A percentile compares a stretch with the other conserved stretches of the same genome.
Evolutionary conservation across 2,113 vertebrate genomes (phyloP).

Genomic region (Cichladusa arquata): DNA sequence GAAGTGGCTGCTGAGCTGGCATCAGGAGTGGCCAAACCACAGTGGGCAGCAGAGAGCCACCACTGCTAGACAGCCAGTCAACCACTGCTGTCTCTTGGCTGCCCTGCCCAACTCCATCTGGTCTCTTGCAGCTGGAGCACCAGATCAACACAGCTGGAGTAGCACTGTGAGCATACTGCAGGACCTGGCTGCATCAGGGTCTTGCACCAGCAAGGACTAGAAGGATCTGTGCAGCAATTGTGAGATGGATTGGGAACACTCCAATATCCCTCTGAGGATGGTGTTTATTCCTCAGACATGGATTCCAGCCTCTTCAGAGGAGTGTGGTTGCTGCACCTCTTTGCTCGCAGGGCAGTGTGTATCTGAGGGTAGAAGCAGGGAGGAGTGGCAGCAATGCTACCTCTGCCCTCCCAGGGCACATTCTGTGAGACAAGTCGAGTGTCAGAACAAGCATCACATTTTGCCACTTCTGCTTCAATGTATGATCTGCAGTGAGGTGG

Average conservation of each 20-base stretch:
- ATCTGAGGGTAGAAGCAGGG: rapidly evolving
- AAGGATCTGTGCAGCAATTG: not conserved
- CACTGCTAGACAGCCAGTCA: rapidly evolving
- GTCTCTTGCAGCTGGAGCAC: not conserved
- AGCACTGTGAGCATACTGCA: not conserved
- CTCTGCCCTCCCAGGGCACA: not conserved
- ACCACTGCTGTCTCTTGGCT: not conserved
- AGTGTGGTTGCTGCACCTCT: not conserved
- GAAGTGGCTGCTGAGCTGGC: not conserved
- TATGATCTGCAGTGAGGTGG: not conserved
- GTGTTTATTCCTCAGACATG: not conserved
- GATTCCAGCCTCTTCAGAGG: not conserved
- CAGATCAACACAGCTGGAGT: rapidly evolving
- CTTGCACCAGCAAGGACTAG: rapidly evolving
- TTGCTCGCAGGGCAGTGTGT: not conserved
- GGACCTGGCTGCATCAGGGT: rapidly evolving
- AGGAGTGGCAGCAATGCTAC: not conserved
- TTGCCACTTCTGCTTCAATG: not conserved
- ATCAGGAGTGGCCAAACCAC: not conserved
- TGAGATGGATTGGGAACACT: not conserved
- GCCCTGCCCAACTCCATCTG: not conserved
- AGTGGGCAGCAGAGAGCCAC: not conserved
- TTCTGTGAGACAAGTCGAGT: rapidly evolving
- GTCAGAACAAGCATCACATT: rapidly evolving
- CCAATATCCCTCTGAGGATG: rapidly evolving